Base-by-base conservation (phyloP, 1,140 invertebrate genomes). In the Matsumurasca onukii region DNA sequence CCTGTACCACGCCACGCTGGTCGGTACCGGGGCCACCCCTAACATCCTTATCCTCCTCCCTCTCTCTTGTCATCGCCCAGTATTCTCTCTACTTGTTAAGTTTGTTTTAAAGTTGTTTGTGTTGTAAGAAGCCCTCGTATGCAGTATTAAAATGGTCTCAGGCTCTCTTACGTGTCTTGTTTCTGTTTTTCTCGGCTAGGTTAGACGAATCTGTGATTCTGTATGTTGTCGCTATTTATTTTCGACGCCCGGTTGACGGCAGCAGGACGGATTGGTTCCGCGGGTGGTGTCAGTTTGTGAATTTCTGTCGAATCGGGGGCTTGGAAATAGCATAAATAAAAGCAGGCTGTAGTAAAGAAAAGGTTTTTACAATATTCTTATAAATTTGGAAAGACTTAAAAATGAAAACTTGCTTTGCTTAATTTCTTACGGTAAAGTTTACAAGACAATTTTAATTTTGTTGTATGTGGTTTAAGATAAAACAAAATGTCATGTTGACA, bases 201-300 rank as follows among this genome's bases (percentile, higher is more conserved):
- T 59, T 59, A 59, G 55, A n/a, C 25, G 55, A 29, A 59, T 59
- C 55, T 59, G 55, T 59, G 55, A 59, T 59, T 59, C 22, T 59
- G 55, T 51, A 22, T 59, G 15, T 59, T 52, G 12, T 52, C 22
- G 55, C 55, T 59, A 59, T 59, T 59, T 59, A 29, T 59, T 59
- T 59, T 59, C 55, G 5, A 59, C 24, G 30, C 25, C 24, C 24
- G 17, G 49, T 22, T 12, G 39, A 9, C 39, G 39, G n/a, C n/a
- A 45, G n/a, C n/a, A n/a, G n/a, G n/a, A n/a, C n/a, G n/a, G n/a
- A n/a, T n/a, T n/a, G n/a, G n/a, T n/a, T n/a, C n/a, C n/a, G n/a
- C n/a, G n/a, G n/a, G n/a, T n/a, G n/a, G n/a, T n/a, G n/a, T n/a
- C n/a, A n/a, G n/a, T n/a, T n/a, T n/a, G n/a, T n/a, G n/a, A n/a